phyloP scores from a whole-genome alignment of 1,140 invertebrate genomes.

The Drosophila malerkotliana region DNA sequence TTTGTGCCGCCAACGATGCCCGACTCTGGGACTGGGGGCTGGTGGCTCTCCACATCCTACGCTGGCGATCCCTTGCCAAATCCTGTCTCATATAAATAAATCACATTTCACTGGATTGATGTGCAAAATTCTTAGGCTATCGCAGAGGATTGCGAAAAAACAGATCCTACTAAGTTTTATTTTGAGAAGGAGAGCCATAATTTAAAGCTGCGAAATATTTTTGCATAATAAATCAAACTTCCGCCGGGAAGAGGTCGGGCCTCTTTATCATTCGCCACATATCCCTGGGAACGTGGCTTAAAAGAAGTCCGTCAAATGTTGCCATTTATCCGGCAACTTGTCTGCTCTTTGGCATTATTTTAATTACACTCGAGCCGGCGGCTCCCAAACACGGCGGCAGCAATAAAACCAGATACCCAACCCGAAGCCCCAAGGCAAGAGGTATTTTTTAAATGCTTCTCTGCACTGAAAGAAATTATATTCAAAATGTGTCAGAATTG shows the following conservation, averaged over 20 bases:
- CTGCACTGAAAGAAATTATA: background rate
- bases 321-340: slow-evolving; percentile 57
- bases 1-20: slow-evolving; percentile 66
- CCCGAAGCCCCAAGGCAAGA: slow-evolving; percentile 24
- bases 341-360: slow-evolving; percentile 69
- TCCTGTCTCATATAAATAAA: slow-evolving; percentile 71
- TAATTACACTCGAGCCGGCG: slow-evolving; percentile 67
- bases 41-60: slow-evolving; percentile 6
- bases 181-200: slow-evolving; percentile 21
- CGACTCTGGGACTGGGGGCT: slow-evolving; percentile 13
- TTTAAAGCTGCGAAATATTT: slow-evolving; percentile 66
- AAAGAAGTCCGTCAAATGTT: slow-evolving; percentile 54
- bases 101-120: slow-evolving; percentile 72
- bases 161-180: slow-evolving; percentile 42
- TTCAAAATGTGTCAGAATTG: background rate
- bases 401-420: slow-evolving; percentile 31
- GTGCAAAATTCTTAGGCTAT: slow-evolving; percentile 63
- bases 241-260: slow-evolving; percentile 35
- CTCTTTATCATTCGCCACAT: slow-evolving; percentile 6
- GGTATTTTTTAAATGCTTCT: slow-evolving; percentile 72
- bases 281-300: slow-evolving; percentile 13
- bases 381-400: slow-evolving; percentile 23
- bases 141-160: slow-evolving; percentile 8
- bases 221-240: slow-evolving; percentile 78
- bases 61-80: slow-evolving; percentile 10